phyloP scores from a whole-genome alignment of 2,888 invertebrate genomes.

The Trilocha varians region DNA sequence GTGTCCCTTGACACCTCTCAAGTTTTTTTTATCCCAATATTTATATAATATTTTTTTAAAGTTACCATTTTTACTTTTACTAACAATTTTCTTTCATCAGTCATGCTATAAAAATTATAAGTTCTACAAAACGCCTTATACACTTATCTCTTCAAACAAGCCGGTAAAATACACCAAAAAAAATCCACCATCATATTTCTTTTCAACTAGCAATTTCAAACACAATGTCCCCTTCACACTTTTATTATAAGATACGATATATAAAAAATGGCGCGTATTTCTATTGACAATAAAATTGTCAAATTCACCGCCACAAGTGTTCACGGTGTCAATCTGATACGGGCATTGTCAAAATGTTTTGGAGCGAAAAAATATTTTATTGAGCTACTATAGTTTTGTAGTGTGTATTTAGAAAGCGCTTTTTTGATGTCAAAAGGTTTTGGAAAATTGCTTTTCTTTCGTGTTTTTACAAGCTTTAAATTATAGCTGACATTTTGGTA shows the following conservation, averaged over 20 bases:
- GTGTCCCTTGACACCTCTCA: no score
- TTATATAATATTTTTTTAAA: no score
- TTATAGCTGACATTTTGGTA: no score
- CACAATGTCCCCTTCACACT: not conserved
- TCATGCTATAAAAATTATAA: no score
- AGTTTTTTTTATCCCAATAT: no score
- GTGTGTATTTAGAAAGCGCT: conserved; percentile 19
- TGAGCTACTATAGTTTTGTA: conserved; percentile 22
- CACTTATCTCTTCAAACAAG: no score
- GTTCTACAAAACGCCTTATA: no score
- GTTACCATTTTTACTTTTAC: no score
- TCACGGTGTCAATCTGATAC: conserved; percentile 50
- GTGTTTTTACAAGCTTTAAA: no score
- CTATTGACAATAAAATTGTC: conserved; percentile 24
- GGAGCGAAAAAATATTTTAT: conserved; percentile 54
- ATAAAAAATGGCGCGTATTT: conserved; percentile 24
- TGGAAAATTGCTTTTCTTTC: not conserved
- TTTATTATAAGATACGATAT: not conserved
- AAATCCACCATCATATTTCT: no score
- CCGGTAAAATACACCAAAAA: no score
- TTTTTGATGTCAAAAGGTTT: conserved; percentile 3
- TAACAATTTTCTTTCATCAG: no score
- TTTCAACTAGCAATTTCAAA: not conserved
- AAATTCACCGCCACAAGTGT: conserved; percentile 43
- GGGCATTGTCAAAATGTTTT: conserved; percentile 44